phyloP scores from a whole-genome alignment of 2,797 vertebrate genomes.

The Rhinoraja longicauda region DNA sequence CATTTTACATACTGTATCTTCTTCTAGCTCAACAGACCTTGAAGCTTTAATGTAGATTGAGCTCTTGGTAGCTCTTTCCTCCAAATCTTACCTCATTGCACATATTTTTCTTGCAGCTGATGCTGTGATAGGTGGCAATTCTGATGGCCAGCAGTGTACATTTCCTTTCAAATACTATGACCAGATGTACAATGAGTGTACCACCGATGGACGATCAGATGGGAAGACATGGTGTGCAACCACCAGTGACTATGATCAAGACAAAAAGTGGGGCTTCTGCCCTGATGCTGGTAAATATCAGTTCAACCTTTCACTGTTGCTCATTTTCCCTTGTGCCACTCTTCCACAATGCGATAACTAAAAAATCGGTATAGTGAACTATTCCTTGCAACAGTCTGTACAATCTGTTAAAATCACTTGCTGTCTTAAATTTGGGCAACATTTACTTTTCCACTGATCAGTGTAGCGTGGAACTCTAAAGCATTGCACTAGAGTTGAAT shows the following conservation, averaged over 20 bases:
- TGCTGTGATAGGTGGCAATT: constrained; percentile 77
- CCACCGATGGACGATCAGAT: constrained; percentile 75
- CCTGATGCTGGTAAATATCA: constrained; percentile 66
- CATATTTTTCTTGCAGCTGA: constrained; percentile 58
- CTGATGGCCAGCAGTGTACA: constrained; percentile 77
- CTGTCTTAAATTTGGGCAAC: neutral
- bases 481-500: neutral
- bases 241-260: constrained; percentile 72
- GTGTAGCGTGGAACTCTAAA: neutral
- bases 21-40: neutral
- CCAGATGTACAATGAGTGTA: constrained; percentile 70
- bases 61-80: neutral
- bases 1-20: neutral
- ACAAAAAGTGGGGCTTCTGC: constrained; percentile 92
- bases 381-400: neutral
- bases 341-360: too few species aligned
- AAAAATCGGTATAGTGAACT: neutral
- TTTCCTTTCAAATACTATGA: constrained; percentile 85
- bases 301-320: neutral
- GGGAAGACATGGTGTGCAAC: constrained; percentile 86
- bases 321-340: neutral
- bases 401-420: too few species aligned
- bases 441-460: neutral
- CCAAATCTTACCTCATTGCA: neutral
- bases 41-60: neutral